phyloP scores from a whole-genome alignment of 2,888 invertebrate genomes.

The Ichneumoninae sp. region DNA sequence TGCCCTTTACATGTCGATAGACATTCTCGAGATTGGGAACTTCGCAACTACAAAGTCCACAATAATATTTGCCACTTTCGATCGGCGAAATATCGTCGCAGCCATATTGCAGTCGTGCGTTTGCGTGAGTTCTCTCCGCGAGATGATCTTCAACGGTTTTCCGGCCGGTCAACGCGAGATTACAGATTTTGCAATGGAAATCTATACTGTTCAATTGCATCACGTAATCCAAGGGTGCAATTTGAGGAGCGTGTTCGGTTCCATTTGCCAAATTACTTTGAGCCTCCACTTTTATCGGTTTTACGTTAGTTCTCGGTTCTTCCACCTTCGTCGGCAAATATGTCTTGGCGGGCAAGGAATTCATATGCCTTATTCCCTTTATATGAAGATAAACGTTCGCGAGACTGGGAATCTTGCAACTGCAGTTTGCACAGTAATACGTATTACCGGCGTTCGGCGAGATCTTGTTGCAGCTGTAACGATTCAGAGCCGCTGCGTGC shows the following conservation, averaged over 20 bases:
- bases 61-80: constrained; percentile 4
- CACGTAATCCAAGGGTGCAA: neutral
- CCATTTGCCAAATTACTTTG: neutral
- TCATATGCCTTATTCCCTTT: neutral
- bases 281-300: neutral
- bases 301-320: neutral
- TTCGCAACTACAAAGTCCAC: constrained; percentile 4
- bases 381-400: neutral
- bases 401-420: neutral
- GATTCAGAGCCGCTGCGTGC: neutral
- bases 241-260: neutral
- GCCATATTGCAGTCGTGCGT: neutral
- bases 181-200: constrained; percentile 21
- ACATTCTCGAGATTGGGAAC: constrained; percentile 28
- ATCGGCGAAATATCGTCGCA: neutral
- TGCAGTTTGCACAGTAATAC: neutral
- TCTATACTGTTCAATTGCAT: neutral
- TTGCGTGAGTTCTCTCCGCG: neutral
- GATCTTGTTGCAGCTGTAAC: constrained; percentile 6
- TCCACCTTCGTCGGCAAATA: neutral
- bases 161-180: neutral
- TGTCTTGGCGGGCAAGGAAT: neutral
- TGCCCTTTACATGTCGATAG: constrained; percentile 25
- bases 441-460: neutral
- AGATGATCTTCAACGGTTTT: constrained; percentile 12